Base-by-base conservation (phyloP, 2,888 invertebrate genomes). In the Macaria liturata region DNA sequence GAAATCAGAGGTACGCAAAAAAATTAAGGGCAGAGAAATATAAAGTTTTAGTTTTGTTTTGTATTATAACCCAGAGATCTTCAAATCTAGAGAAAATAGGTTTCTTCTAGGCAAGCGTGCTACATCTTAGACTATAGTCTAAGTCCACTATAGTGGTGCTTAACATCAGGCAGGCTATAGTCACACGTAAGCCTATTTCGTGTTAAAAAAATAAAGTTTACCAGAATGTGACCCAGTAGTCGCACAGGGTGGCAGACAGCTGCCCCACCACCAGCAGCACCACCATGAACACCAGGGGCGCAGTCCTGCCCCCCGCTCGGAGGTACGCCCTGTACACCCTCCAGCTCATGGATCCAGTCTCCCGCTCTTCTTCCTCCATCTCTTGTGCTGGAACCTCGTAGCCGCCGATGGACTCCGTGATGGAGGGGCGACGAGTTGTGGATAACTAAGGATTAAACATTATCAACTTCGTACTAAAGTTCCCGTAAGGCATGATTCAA, bases 161-260 rank as follows among this genome's bases (percentile, higher is more conserved):
- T 20, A 20, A 20, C 20, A 20, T 20, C 20, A 20, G 20, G 20
- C 20, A 20, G 20, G 20, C 20, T 20, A 20, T 20, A 20, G 20
- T 20, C 20, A 20, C 20, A 20, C 20, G 20, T 20, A 20, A 20
- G 20, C 20, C 20, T 20, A 20, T 20, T 20, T 20, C 20, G 20
- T 20, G 20, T 20, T 20, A 20, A 20, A 20, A 20, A 20, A 20
- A 20, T 37, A 37, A n/a, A 34, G 60, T 75, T 72, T 79, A 94
- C 96, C 96, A 97, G 74, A 94, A 94, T 4, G 95, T 95, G 7
- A 96, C 93, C 92, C 96, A 97, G 71, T 94, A 96, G 76, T 97
- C 97, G 5, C 94, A 94, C 0, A 94, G 93, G 42, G 95, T 96
- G 0, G 95, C 94, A 6, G 94, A 88, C 0, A 93, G 75, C 75